These are phyloP conservation scores for Isurus oxyrinchus DNA, from an alignment of 2,113 vertebrate species.

Conservation along the genomic window DNA sequence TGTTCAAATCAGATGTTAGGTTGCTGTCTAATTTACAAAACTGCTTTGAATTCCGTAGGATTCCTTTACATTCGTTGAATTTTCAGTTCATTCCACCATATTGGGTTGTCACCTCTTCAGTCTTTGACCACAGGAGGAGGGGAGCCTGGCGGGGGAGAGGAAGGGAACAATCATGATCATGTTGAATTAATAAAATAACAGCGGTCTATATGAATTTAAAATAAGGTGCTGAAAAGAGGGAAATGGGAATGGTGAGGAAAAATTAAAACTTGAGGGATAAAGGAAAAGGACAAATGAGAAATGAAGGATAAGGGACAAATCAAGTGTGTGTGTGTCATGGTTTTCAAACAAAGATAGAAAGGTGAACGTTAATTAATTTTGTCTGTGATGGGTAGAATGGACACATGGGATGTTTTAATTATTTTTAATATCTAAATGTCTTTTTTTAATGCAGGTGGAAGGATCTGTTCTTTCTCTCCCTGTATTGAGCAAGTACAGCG, in stretches of 20 bases:
- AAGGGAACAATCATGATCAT: not conserved
- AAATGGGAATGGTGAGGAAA: not conserved
- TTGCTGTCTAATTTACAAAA: not conserved
- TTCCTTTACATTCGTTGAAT: not conserved
- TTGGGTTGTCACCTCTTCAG: not conserved
- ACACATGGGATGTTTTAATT: not conserved
- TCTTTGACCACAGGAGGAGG: not conserved
- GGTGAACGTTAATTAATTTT: not conserved
- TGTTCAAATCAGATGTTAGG: not conserved
- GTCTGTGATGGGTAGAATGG: not conserved
- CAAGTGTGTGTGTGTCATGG: not conserved
- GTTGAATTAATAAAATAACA: not conserved
- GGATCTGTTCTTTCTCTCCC: slow-evolving; percentile 89
- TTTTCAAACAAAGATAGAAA: not conserved
- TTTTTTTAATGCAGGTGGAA: slow-evolving; percentile 68
- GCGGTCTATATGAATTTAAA: not conserved
- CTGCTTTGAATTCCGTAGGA: not conserved
- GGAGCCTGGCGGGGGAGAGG: not conserved
- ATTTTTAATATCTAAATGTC: not conserved
- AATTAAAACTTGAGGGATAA: not conserved
- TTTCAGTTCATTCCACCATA: not conserved
- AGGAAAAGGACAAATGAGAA: not conserved
- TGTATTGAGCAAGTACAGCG: slow-evolving; percentile 95
- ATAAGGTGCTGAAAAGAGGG: not conserved
- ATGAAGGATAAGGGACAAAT: not conserved